Evolutionary conservation across 2,797 vertebrate species (phyloP).

Genomic region (Diplodus puntazzo): DNA sequence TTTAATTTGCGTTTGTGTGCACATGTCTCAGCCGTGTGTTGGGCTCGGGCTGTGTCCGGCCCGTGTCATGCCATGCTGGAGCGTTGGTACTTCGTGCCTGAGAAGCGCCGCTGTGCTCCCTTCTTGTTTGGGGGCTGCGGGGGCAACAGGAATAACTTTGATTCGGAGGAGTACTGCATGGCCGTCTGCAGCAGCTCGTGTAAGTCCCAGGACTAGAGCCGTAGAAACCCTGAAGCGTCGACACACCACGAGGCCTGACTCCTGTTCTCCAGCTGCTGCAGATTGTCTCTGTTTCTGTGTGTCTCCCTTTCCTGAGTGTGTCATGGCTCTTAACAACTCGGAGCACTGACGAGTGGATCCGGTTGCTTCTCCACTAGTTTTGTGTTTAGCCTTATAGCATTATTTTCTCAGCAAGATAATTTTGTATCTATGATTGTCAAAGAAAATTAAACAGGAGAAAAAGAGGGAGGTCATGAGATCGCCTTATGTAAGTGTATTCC

Average conservation of each 20-base stretch:
- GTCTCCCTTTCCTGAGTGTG: slow-evolving; percentile 33
- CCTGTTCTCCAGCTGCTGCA: slow-evolving; percentile 59
- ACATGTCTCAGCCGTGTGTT: slow-evolving; percentile 92
- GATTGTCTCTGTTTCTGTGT: slow-evolving; percentile 43
- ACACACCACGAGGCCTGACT: slow-evolving; percentile 35
- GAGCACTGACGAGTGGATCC: slow-evolving; percentile 49
- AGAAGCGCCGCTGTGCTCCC: slow-evolving; percentile 92
- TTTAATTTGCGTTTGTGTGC: slow-evolving; percentile 64
- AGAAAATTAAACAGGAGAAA: neutral
- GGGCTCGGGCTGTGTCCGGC: slow-evolving; percentile 94
- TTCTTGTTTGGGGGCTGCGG: slow-evolving; percentile 99
- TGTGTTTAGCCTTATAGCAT: neutral
- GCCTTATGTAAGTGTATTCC: neutral
- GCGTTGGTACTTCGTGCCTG: slow-evolving; percentile 96
- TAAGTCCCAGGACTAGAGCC: slow-evolving; percentile 86
- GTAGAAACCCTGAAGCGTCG: slow-evolving; percentile 31
- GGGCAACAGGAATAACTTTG: slow-evolving; percentile 99
- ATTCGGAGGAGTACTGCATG: slow-evolving; percentile 98
- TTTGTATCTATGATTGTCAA: neutral
- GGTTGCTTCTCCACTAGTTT: slow-evolving; percentile 9
- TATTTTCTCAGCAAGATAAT: slow-evolving; percentile 24
- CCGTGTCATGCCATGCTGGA: slow-evolving; percentile 93
- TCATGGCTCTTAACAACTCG: slow-evolving; percentile 58
- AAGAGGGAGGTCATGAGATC: neutral
- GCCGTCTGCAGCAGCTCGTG: slow-evolving; percentile 96